These are phyloP conservation scores for Antheraea assamensis DNA, from an alignment of 2,888 invertebrate species.

Conservation along the genomic window DNA sequence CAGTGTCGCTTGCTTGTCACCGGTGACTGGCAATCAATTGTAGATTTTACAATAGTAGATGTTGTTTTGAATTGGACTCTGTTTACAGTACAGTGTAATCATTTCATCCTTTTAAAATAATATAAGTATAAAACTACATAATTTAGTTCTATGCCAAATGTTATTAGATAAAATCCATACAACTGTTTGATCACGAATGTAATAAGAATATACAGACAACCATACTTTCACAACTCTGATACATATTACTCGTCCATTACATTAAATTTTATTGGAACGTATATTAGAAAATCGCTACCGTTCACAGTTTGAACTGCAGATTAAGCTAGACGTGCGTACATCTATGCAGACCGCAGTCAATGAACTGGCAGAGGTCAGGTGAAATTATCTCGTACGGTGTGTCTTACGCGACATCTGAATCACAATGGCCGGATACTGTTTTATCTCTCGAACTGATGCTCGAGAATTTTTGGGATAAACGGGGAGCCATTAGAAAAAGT, in stretches of 20 bases:
- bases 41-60: too few species aligned
- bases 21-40: too few species aligned
- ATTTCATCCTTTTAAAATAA: too few species aligned
- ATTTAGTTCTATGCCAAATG: too few species aligned
- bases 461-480: conserved; percentile 53
- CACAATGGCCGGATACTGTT: conserved; percentile 71
- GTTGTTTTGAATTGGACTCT: too few species aligned
- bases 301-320: conserved; percentile 32
- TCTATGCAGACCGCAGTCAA: conserved; percentile 79
- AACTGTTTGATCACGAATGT: too few species aligned
- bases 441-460: conserved; percentile 58
- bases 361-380: conserved; percentile 81
- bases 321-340: conserved; percentile 73
- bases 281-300: conserved; percentile 18
- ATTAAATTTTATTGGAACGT: background rate
- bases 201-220: too few species aligned
- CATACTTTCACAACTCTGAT: background rate
- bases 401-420: conserved; percentile 74
- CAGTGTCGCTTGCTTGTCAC: too few species aligned
- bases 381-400: conserved; percentile 75
- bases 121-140: too few species aligned
- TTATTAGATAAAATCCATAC: too few species aligned
- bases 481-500: conserved; percentile 29
- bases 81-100: too few species aligned
- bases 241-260: background rate